phyloP scores from a whole-genome alignment of 2,113 vertebrate genomes.

The Colossoma macropomum region DNA sequence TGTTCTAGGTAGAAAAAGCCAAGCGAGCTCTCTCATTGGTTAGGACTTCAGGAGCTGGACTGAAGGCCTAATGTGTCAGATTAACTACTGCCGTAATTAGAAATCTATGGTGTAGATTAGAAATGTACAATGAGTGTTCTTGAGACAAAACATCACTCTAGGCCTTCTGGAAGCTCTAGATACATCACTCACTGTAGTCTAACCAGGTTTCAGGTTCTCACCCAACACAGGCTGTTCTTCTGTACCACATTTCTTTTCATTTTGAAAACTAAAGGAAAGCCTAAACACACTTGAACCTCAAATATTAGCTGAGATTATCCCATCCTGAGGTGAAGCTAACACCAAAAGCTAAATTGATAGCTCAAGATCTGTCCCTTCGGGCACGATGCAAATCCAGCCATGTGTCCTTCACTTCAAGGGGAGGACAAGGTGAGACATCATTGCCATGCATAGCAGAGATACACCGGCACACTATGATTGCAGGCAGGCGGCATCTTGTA shows the following conservation, averaged over 20 bases:
- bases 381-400: background rate
- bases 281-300: background rate
- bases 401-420: background rate
- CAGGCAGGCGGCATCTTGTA: slow-evolving; percentile 17
- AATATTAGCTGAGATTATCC: background rate
- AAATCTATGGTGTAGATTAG: too few relatives aligned
- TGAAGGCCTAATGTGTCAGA: too few relatives aligned
- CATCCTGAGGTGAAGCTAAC: background rate
- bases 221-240: background rate
- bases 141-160: too few relatives aligned
- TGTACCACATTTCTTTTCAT: background rate
- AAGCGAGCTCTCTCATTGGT: too few relatives aligned
- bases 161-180: too few relatives aligned
- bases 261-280: background rate
- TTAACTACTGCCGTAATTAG: too few relatives aligned
- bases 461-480: background rate
- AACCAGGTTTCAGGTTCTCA: too few relatives aligned
- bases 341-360: background rate
- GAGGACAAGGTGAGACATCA: slow-evolving; percentile 10
- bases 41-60: too few relatives aligned
- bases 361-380: background rate
- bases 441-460: slow-evolving; percentile 27
- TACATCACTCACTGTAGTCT: too few relatives aligned
- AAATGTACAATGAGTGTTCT: too few relatives aligned
- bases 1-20: too few relatives aligned